These are phyloP conservation scores for Pollenia labialis DNA, from an alignment of 2,888 invertebrate species.

Conservation along the genomic window DNA sequence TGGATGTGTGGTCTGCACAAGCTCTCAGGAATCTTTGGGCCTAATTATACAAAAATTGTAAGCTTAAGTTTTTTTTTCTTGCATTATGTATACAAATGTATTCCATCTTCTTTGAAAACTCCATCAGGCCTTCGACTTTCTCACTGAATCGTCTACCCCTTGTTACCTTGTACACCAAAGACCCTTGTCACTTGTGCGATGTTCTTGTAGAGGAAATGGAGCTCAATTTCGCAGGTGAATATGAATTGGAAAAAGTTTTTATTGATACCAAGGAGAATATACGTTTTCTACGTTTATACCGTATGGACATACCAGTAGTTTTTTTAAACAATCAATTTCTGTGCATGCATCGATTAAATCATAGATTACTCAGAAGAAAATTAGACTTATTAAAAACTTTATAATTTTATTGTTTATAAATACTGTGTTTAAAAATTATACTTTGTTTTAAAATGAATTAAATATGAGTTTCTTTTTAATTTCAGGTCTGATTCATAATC, in stretches of 20 bases:
- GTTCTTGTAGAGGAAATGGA: conserved; percentile 88
- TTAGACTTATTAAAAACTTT: conserved; percentile 59
- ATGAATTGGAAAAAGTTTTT: conserved; percentile 89
- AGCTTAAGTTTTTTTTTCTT: conserved; percentile 81
- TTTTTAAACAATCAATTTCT: conserved; percentile 93
- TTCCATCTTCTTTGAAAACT: background rate
- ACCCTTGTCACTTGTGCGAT: conserved; percentile 93
- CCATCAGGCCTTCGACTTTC: conserved; percentile 36
- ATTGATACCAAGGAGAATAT: conserved; percentile 90
- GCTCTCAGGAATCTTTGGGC: conserved; percentile 94
- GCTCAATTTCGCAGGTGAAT: conserved; percentile 86
- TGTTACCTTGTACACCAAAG: conserved; percentile 92
- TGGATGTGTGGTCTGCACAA: conserved; percentile 97
- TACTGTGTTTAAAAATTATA: background rate
- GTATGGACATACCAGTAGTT: conserved; percentile 94
- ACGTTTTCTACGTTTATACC: conserved; percentile 89
- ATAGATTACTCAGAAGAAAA: conserved; percentile 85
- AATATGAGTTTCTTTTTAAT: conserved; percentile 8
- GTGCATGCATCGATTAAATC: conserved; percentile 90
- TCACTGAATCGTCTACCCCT: conserved; percentile 84
- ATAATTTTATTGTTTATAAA: no score
- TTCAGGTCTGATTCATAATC: background rate
- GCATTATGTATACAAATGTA: background rate
- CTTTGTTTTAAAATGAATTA: no score
- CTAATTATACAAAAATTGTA: conserved; percentile 97